Conservation (phyloP, 2,113 vertebrate genomes). For the Cyphomyrus discorhynchus region DNA sequence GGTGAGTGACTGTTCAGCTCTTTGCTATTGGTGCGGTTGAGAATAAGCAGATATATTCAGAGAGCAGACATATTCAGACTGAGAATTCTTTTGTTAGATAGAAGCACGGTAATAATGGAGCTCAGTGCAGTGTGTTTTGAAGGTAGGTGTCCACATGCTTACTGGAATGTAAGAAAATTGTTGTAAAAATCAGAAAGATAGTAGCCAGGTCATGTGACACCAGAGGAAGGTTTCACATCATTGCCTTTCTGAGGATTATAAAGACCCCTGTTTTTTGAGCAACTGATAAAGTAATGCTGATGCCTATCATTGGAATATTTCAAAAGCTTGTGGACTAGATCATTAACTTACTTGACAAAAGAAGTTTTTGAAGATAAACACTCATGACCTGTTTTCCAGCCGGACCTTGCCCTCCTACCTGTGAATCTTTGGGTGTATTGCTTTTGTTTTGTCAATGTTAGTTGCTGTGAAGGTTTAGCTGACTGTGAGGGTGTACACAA, state of each 20-base stretch:
- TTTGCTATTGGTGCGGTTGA: background rate
- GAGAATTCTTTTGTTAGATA: background rate
- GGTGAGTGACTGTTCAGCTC: conserved; percentile 27
- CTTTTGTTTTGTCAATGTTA: background rate
- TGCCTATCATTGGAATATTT: background rate
- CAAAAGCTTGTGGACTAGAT: background rate
- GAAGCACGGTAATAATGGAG: background rate
- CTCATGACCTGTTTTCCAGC: background rate
- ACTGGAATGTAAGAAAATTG: background rate
- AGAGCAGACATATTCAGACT: background rate
- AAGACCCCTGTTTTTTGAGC: background rate
- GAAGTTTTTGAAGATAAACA: background rate
- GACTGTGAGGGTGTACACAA: background rate
- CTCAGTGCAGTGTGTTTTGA: background rate
- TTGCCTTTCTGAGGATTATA: background rate
- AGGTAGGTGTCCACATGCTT: too few relatives aligned
- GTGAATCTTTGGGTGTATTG: background rate
- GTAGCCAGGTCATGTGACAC: background rate
- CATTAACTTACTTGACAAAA: background rate
- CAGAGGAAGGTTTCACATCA: background rate
- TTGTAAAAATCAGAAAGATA: background rate
- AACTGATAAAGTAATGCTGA: background rate
- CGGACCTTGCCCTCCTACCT: background rate
- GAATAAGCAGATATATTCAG: too few relatives aligned
- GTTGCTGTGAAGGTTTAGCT: background rate